phyloP scores from a whole-genome alignment of 1,140 invertebrate genomes.

The Eciton burchellii region DNA sequence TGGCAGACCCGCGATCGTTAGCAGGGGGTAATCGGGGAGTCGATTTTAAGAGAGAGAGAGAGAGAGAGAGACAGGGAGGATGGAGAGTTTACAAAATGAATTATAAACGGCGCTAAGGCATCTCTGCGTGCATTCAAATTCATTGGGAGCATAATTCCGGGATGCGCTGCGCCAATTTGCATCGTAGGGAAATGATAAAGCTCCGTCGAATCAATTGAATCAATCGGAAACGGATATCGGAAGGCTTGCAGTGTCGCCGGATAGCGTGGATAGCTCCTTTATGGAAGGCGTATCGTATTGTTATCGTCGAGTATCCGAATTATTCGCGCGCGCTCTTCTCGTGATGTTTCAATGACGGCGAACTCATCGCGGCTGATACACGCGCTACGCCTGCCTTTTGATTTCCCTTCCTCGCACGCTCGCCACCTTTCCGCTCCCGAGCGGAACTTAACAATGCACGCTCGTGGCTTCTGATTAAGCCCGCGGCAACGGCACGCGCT shows the following conservation, averaged over 20 bases:
- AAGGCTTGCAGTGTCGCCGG: no score
- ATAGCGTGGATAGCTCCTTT: no score
- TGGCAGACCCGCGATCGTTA: slow-evolving; percentile 15
- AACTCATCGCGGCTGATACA: no score
- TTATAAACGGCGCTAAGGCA: background rate
- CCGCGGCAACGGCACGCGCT: slow-evolving; percentile 10
- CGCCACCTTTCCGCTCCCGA: background rate
- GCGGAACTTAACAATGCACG: slow-evolving; percentile 20
- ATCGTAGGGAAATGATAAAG: background rate
- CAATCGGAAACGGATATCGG: no score
- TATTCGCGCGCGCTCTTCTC: background rate
- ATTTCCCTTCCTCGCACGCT: background rate
- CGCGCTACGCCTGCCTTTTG: background rate
- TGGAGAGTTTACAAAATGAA: background rate
- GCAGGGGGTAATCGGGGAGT: slow-evolving; percentile 6
- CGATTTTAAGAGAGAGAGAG: slow-evolving; percentile 20
- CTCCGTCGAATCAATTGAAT: no score
- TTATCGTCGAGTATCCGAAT: no score
- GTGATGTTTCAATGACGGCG: background rate
- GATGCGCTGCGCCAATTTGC: background rate
- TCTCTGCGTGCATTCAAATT: background rate
- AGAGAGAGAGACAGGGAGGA: background rate
- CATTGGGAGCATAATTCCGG: background rate
- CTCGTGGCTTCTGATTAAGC: slow-evolving; percentile 36
- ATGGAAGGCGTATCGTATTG: no score